Base-by-base conservation (phyloP, 2,888 invertebrate species). In the Athalia rosae region DNA sequence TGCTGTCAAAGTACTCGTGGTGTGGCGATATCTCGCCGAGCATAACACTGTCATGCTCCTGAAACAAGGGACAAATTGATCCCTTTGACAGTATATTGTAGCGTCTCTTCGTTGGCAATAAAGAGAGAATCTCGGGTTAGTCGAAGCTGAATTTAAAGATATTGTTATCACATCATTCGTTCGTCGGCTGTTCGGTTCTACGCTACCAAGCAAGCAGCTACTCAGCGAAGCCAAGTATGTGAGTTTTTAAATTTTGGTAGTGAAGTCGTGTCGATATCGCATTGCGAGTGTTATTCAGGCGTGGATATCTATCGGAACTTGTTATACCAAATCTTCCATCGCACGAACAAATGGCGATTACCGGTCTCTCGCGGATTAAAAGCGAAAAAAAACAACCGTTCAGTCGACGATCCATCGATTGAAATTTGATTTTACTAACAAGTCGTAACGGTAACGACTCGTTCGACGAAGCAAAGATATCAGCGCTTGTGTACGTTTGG, bases 11-110 rank as follows among this genome's bases (percentile, higher is more conserved):
- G 87, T 94, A 94, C 76, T 96, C 96, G 84, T 95, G 95, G 87
- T 96, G 95, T 0, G 96, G 96, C 0, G 96, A 96, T 83, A 96
- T 95, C 85, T 95, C 95, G 5, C 96, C 96, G 9, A 96, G 91
- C 94, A 96, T 95, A 41, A 95, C 94, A 0, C 95, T 96, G 87
- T 95, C 95, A 47, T 94, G 92, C 88, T 96, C 95, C 93, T 95
- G 89, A 71, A 91, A 91, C 85, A 88, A 85, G 87, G 88, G 88
- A 89, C 88, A 87, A 81, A 81, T 87, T 85, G 84, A 88, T 88
- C 89, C 88, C 87, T 89, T 88, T 82, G 87, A 83, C 85, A 86
- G 83, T 69, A 69, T 69, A 69, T 69, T 69, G 69, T 69, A 69
- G 56, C 41, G 41, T 69, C 69, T 69, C 56, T 41, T 8, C 69